phyloP scores from a whole-genome alignment of 2,888 invertebrate species.

The Pardosa pseudoannulata region DNA sequence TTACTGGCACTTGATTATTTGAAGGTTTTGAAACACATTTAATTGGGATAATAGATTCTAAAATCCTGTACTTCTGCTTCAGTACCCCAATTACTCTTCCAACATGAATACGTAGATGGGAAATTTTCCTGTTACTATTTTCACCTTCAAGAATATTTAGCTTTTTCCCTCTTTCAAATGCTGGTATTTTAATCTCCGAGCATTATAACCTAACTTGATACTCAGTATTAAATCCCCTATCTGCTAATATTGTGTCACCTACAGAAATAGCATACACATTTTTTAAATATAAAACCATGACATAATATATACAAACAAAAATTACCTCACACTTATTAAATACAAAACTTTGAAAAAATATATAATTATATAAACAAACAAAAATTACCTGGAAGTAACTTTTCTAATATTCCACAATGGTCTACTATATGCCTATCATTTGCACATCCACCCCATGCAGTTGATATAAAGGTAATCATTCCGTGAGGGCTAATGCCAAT shows the following conservation, averaged over 20 bases:
- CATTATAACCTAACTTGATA: constrained; percentile 3
- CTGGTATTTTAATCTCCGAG: background rate
- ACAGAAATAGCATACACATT: too few species aligned
- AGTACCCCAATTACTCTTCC: constrained; percentile 68
- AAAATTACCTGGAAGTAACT: constrained; percentile 73
- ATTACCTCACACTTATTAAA: too few species aligned
- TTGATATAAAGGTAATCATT: constrained; percentile 73
- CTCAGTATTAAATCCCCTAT: constrained; percentile 73
- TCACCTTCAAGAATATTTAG: background rate
- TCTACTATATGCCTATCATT: constrained; percentile 75
- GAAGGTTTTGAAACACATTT: background rate
- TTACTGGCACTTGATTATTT: background rate
- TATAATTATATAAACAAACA: too few species aligned
- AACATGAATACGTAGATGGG: constrained; percentile 72
- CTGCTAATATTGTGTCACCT: constrained; percentile 73
- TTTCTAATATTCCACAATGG: constrained; percentile 68
- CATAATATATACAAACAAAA: too few species aligned
- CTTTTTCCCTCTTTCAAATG: background rate
- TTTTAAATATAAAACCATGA: too few species aligned
- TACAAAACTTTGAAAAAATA: too few species aligned
- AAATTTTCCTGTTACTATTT: constrained; percentile 18
- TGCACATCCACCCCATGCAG: constrained; percentile 73
- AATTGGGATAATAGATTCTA: background rate
- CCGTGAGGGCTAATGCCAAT: constrained; percentile 75
- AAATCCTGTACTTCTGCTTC: constrained; percentile 73